Percentiles rank a stretch among this genome's conserved stretches.
These are phyloP conservation scores for Lagopus muta DNA, from an alignment of 2,113 vertebrate species.

Conservation along the genomic window DNA sequence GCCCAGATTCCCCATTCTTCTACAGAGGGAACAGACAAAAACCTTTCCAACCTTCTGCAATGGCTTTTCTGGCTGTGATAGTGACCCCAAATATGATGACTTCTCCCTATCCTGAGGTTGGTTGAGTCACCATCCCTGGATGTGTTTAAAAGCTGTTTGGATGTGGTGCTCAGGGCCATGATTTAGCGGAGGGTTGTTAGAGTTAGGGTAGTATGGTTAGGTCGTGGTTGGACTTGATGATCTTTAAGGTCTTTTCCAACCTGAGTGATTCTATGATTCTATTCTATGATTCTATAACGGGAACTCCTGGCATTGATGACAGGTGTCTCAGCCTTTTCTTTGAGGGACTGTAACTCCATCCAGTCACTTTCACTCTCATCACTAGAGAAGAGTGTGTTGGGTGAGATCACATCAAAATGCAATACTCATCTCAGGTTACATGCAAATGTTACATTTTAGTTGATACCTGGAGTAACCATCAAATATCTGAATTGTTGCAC, in stretches of 20 bases:
- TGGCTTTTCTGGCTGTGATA: neutral
- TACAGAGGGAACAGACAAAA: neutral
- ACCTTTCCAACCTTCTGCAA: fast-evolving
- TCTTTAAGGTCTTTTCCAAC: too few relatives aligned
- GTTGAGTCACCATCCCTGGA: too few relatives aligned
- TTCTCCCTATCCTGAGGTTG: neutral
- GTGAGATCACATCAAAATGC: neutral
- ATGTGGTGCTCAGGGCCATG: too few relatives aligned
- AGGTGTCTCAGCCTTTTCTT: neutral
- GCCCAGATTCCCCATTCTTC: neutral
- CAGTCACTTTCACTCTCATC: neutral
- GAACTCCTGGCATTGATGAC: neutral
- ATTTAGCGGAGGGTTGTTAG: too few relatives aligned
- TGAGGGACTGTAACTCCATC: fast-evolving
- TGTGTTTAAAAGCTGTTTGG: too few relatives aligned
- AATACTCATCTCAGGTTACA: neutral
- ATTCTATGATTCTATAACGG: too few relatives aligned
- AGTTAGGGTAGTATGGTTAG: too few relatives aligned
- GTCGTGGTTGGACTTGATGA: too few relatives aligned
- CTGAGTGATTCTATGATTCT: too few relatives aligned
- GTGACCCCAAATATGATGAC: fast-evolving
- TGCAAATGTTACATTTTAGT: neutral
- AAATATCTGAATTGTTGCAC: neutral
- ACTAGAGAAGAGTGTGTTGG: neutral
- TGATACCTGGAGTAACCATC: neutral